phyloP scores from a whole-genome alignment of 2,113 vertebrate genomes.

The Podocnemis expansa region DNA sequence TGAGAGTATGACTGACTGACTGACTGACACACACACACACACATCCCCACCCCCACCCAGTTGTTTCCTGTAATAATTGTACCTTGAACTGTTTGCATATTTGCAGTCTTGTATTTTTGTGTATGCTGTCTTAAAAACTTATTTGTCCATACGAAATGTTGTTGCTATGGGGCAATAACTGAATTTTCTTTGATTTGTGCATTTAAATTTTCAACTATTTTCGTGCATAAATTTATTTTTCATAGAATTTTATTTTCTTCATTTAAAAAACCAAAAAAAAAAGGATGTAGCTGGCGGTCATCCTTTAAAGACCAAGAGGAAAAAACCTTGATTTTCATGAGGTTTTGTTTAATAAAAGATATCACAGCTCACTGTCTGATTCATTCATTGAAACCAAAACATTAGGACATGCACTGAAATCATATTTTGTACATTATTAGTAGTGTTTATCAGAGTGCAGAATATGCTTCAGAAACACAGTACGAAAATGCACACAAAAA shows the following conservation, averaged over 20 bases:
- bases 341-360: background rate
- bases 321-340: background rate
- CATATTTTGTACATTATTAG: background rate
- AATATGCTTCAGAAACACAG: background rate
- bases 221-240: background rate
- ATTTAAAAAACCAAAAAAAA: background rate
- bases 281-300: background rate
- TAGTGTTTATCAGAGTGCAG: background rate
- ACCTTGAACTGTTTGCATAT: background rate
- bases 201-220: background rate
- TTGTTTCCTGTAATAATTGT: background rate
- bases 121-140: too few relatives aligned
- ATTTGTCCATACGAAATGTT: too few relatives aligned
- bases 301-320: background rate
- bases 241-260: background rate
- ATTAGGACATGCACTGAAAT: background rate
- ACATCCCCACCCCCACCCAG: too few relatives aligned
- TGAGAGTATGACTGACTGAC: background rate
- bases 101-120: background rate
- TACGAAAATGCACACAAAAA: background rate
- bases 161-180: accelerated
- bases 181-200: background rate
- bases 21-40: too few relatives aligned
- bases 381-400: background rate
- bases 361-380: background rate